Percentiles rank a stretch among this genome's conserved stretches.
Conservation (phyloP, 2,113 vertebrate genomes). For the Excalfactoria chinensis region DNA sequence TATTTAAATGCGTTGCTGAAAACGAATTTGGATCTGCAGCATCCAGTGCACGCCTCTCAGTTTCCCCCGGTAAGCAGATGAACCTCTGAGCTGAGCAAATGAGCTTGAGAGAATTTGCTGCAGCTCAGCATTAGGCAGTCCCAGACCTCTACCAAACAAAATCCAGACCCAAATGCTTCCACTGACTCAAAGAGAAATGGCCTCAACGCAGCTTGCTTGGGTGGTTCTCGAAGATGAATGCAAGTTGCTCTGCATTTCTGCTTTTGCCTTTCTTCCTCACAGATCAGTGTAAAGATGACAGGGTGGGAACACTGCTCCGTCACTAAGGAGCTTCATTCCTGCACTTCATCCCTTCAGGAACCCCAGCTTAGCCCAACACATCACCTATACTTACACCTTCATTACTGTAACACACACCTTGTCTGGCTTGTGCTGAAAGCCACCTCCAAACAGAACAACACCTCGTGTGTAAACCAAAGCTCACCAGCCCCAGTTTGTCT, state of each 20-base stretch:
- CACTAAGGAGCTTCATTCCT: background rate
- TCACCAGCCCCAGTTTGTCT: background rate
- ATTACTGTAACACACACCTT: background rate
- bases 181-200: background rate
- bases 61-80: slow-evolving; percentile 80
- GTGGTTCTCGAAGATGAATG: background rate
- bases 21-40: slow-evolving; percentile 84
- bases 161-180: background rate
- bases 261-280: background rate
- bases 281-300: background rate
- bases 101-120: background rate
- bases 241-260: background rate
- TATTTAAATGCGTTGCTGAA: slow-evolving; percentile 87
- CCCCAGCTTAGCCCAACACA: background rate
- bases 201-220: background rate
- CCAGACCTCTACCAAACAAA: background rate
- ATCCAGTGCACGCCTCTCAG: slow-evolving; percentile 83
- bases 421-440: background rate
- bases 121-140: background rate
- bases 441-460: background rate
- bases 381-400: rapidly evolving
- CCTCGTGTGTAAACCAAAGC: background rate
- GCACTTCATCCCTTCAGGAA: background rate
- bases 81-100: background rate
- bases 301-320: background rate